Conservation (phyloP, 1,140 invertebrate species). For the Stenopsyche tienmushanensis region DNA sequence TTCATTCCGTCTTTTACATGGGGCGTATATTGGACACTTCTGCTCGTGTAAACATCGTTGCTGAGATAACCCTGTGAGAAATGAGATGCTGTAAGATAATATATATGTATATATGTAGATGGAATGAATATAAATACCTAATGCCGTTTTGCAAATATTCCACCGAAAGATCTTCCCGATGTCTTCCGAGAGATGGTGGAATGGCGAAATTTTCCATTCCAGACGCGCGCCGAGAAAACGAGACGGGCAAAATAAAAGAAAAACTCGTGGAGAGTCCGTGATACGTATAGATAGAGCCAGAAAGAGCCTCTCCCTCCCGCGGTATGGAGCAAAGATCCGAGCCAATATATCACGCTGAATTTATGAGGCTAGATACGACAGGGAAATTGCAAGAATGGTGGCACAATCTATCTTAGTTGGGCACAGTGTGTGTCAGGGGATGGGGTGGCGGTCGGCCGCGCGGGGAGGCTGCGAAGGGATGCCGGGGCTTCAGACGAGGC, state of each 20-base stretch:
- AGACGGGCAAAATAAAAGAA: slow-evolving; percentile 42
- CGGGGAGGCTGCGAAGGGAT: background rate
- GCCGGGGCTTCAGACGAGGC: background rate
- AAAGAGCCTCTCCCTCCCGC: slow-evolving; percentile 46
- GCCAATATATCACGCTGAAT: slow-evolving; percentile 72
- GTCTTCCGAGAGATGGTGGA: too few species aligned
- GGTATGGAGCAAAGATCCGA: slow-evolving; percentile 67
- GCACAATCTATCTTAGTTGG: slow-evolving; percentile 71
- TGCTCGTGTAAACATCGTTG: background rate
- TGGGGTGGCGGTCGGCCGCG: slow-evolving; percentile 43
- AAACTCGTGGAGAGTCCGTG: slow-evolving; percentile 24
- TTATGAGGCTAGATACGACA: slow-evolving; percentile 76
- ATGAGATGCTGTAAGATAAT: background rate
- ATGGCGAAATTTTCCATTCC: slow-evolving; percentile 38
- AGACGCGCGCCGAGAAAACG: slow-evolving; percentile 27
- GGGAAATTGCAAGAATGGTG: slow-evolving; percentile 77
- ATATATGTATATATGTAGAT: background rate
- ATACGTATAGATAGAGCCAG: slow-evolving; percentile 40
- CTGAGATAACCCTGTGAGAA: background rate
- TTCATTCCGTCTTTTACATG: background rate
- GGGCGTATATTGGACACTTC: background rate
- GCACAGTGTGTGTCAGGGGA: slow-evolving; percentile 49
- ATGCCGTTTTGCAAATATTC: slow-evolving; percentile 18
- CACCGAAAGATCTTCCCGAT: background rate
- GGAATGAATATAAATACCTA: background rate